Base-by-base conservation (phyloP, 2,113 vertebrate species). In the Cairina moschata region DNA sequence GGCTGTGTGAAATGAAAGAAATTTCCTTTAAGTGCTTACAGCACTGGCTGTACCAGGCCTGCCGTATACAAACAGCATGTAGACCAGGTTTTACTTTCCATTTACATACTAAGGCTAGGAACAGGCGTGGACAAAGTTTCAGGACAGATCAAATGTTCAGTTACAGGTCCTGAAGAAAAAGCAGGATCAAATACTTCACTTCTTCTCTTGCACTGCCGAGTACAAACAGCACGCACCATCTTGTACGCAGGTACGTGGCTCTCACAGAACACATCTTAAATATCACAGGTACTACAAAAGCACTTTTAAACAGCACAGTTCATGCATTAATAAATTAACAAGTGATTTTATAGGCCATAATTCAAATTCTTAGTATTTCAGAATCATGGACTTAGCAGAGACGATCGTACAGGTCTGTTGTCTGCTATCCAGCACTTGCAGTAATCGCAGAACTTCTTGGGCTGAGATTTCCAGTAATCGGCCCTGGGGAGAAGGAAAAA, bases 391-490 rank as follows among this genome's bases (percentile, higher is more conserved):
- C 26, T 88, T 67, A 75, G 26, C 79, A 93, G 2, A 23, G 32
- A 96, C 55, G 83, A 96, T 98, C 99, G 87, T 98, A 99, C 99
- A 94, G 99, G 99, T 92, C 99, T 99, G 94, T 99, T 99, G 97
- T 99, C 99, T 11, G 99, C 99, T 97, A 99, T 99, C 99, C 99
- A 99, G 95, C 99, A 99, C 97, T 99, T 99, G 98, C 99, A 99
- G 97, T 99, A 99, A 96, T 99, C 99, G 72, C 99, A 99, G 97
- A 99, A 99, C 91, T 99, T 99, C 98, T 99, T 99, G 58, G 99
- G 99, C 71, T 99, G 99, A 50, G 99, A 99, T 92, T 99, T 99
- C 99, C 99, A 99, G 97, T 99, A 99, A 90, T 99, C 99, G 34
- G 99, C 99, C 99, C 99, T 99, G 95, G 81, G 98, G 96, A 98